Evolutionary conservation across 1,140 invertebrate genomes (phyloP).

Genomic region (Procambarus clarkii): DNA sequence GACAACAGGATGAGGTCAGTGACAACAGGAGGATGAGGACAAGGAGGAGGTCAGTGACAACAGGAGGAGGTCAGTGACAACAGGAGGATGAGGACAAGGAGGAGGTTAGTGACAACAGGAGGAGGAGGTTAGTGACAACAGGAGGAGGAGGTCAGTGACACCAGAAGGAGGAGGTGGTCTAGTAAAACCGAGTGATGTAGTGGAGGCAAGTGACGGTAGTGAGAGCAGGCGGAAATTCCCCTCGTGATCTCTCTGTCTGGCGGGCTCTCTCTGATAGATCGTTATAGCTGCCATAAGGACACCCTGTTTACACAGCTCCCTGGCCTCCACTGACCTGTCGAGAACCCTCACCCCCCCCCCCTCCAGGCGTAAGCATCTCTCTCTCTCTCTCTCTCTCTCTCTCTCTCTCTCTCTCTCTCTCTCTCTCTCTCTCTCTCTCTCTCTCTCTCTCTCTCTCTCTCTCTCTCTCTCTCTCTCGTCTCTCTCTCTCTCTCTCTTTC

Average conservation of each 20-base stretch:
- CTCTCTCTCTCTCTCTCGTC: background rate
- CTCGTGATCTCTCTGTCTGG: conserved; percentile 43
- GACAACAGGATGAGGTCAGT: background rate
- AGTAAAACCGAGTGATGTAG: background rate
- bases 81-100: background rate
- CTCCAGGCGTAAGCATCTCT: background rate
- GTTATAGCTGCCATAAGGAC: conserved; percentile 48
- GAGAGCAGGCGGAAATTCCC: conserved; percentile 13
- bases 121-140: background rate
- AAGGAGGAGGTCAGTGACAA: too few species aligned
- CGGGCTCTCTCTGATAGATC: conserved; percentile 42
- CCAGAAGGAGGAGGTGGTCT: background rate
- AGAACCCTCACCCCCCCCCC: background rate
- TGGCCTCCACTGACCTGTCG: conserved; percentile 20
- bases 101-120: background rate
- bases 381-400: too few species aligned
- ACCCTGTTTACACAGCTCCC: conserved; percentile 27
- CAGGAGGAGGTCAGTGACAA: background rate
- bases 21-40: background rate
- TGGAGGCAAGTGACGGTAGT: background rate
- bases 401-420: too few species aligned
- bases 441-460: too few species aligned
- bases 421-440: too few species aligned
- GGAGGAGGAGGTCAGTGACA: background rate
- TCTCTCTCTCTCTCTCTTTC: conserved; percentile 5